A percentile compares a stretch with the other conserved stretches of the same genome.
Evolutionary conservation across 2,888 invertebrate species (phyloP).

Genomic region (Elgonia sp.): DNA sequence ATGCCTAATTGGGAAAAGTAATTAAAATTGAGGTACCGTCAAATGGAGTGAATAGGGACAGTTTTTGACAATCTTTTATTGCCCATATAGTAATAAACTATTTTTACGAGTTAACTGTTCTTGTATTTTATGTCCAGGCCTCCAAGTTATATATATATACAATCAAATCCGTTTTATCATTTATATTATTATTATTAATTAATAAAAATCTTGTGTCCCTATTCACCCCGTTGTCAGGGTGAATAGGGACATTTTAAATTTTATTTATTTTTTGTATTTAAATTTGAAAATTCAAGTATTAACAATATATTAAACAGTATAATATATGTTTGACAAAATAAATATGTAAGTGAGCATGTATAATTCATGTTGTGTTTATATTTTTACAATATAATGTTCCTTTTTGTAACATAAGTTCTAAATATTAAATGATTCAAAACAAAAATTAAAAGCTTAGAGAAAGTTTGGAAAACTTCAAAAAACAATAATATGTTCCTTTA

Average conservation of each 20-base stretch:
- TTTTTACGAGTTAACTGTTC: too few relatives aligned
- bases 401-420: constrained; percentile 11
- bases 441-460: not conserved
- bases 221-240: not conserved
- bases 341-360: not conserved
- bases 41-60: constrained; percentile 3
- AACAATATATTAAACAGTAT: constrained; percentile 14
- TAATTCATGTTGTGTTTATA: constrained; percentile 11
- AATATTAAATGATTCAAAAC: not conserved
- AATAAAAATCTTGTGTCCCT: too few relatives aligned
- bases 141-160: too few relatives aligned
- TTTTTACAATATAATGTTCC: not conserved
- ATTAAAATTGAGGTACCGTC: constrained; percentile 1
- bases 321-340: not conserved
- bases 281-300: constrained; percentile 5
- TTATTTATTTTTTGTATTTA: constrained; percentile 8
- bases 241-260: constrained; percentile 8
- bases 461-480: constrained; percentile 7
- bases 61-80: not conserved
- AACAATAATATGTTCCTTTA: not conserved
- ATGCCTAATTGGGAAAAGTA: too few relatives aligned
- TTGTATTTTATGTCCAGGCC: too few relatives aligned
- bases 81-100: too few relatives aligned
- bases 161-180: too few relatives aligned
- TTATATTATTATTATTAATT: too few relatives aligned